Conservation (phyloP, 2,113 vertebrate species). For the Hyperopisus bebe region DNA sequence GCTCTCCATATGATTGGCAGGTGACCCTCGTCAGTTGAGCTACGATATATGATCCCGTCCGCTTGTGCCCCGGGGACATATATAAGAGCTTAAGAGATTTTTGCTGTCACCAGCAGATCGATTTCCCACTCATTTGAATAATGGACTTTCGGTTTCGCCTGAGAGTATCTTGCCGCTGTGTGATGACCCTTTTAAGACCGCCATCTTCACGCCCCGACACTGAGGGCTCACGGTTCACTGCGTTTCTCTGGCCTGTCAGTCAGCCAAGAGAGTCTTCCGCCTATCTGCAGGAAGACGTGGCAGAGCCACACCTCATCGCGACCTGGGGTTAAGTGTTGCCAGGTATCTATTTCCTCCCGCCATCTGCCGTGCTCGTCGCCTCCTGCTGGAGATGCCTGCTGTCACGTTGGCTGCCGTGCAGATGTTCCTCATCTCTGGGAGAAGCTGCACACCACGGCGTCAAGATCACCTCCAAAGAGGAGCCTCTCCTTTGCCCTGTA, state of each 20-base stretch:
- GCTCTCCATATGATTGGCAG: conserved; percentile 11
- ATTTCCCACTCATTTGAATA: conserved; percentile 15
- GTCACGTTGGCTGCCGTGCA: neutral
- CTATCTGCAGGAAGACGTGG: neutral
- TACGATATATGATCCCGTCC: conserved; percentile 10
- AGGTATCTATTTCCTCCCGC: conserved; percentile 22
- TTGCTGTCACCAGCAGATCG: neutral
- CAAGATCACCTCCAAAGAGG: neutral
- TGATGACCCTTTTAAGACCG: neutral
- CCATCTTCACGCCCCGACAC: neutral
- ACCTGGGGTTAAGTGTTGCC: conserved; percentile 30
- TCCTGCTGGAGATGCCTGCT: neutral
- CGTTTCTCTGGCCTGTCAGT: neutral
- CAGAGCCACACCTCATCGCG: neutral
- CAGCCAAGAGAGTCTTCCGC: neutral
- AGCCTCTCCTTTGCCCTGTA: neutral
- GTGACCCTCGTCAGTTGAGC: conserved; percentile 9
- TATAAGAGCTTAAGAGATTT: conserved; percentile 8
- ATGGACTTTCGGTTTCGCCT: conserved; percentile 1
- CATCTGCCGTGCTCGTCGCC: conserved; percentile 24
- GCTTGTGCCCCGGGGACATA: neutral
- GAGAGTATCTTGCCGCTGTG: neutral
- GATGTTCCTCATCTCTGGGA: neutral
- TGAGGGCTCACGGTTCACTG: neutral
- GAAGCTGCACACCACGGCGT: neutral